Evolutionary conservation across 2,888 invertebrate species (phyloP), one percentile per base, ranked within the genome.

Genomic region (Euphydryas editha): DNA sequence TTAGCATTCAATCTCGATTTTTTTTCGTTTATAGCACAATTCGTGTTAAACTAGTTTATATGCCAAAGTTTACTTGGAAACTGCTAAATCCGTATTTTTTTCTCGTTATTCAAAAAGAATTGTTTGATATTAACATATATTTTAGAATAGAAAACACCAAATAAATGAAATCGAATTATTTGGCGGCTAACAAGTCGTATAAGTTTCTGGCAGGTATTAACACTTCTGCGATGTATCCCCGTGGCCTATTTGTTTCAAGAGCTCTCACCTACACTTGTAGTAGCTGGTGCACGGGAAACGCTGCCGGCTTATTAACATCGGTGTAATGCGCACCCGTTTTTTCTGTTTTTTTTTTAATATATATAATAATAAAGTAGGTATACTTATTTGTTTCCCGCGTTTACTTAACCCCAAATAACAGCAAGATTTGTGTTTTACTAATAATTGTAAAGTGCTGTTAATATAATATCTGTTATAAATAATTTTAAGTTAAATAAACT

Each of bases 181-280:
- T 30, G 30, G 4, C 30, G 37, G 30, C 46, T 20, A 49, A 49
- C 59, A 60, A 59, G 36, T 55, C 59, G 44, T 59, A 44, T 51
- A 39, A 60, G 51, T 63, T 65, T 62, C 42, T 47, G 57, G 57
- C 60, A 46, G 59, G 49, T 66, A 69, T 49, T 66, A 66, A 57
- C 61, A 57, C 47, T 58, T 39, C 57, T 47, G 65, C 62, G 62
- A 63, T 59, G 69, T 62, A 70, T 70, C 67, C 69, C 68, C 62
- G 72, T 72, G 72, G 64, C 72, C 72, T 70, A 72, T 72, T 72
- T 72, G 66, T 54, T 60, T 59, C 54, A 46, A 72, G 72, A 37
- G 66, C 64, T 46, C 72, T 72, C 62, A 59, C 46, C 59, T 44
- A 47, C 69, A 71, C 71, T 69, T 36, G 56, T 51, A 24, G 15